A percentile compares a stretch with the other conserved stretches of the same genome.
These are phyloP conservation scores for Electrona antarctica DNA, from an alignment of 2,113 vertebrate species.

Conservation along the genomic window DNA sequence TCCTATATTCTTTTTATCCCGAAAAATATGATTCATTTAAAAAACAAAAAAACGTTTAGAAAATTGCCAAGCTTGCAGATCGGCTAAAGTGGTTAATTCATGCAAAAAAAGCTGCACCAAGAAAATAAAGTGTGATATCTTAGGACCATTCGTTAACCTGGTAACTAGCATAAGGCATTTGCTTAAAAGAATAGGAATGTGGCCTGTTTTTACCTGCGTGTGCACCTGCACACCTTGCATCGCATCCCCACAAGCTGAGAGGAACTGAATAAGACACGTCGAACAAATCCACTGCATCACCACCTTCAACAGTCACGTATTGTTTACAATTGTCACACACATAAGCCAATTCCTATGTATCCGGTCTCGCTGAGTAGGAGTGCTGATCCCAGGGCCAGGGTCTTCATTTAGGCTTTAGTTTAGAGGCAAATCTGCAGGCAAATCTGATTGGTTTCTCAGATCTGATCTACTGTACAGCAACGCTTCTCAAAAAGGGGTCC, in stretches of 20 bases:
- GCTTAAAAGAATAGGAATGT: constrained; percentile 26
- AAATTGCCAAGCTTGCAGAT: too few species aligned
- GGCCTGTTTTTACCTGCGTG: constrained; percentile 25
- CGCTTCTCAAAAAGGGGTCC: too few species aligned
- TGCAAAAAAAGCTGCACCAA: neutral
- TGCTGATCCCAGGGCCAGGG: constrained; percentile 1
- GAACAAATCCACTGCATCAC: constrained; percentile 42
- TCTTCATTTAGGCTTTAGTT: too few species aligned
- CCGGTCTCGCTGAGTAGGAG: constrained; percentile 27
- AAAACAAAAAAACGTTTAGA: too few species aligned
- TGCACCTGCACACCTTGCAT: constrained; percentile 33
- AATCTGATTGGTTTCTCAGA: too few species aligned
- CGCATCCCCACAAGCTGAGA: constrained; percentile 33
- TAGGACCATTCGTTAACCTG: neutral
- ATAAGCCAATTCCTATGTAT: constrained; percentile 24
- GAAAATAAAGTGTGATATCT: neutral
- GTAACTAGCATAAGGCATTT: neutral
- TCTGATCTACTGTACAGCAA: too few species aligned
- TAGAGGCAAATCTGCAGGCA: too few species aligned
- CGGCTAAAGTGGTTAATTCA: too few species aligned
- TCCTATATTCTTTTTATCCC: too few species aligned
- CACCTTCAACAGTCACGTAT: constrained; percentile 52
- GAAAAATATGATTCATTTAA: too few species aligned
- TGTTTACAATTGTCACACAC: constrained; percentile 41
- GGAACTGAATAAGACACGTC: constrained; percentile 56